These are phyloP conservation scores for Montipora sp. DNA, from an alignment of 64 coral and sea anemone species.

Conservation along the genomic window DNA sequence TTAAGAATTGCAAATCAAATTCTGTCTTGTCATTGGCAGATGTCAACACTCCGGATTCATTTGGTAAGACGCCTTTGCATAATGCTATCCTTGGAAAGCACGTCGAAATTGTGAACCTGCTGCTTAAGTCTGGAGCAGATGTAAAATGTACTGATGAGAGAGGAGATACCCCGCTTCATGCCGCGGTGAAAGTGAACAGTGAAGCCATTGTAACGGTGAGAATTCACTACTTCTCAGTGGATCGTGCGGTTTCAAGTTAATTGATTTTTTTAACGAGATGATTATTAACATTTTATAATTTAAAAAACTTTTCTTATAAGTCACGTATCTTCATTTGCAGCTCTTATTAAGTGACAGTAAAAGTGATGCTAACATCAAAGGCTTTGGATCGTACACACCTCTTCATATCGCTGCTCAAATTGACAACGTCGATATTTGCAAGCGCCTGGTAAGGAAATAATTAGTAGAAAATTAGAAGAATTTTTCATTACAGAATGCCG, in stretches of 20 bases:
- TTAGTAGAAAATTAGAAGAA: background rate
- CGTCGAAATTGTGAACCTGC: slow-evolving; percentile 58
- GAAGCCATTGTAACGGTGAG: slow-evolving; percentile 81
- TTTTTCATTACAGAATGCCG: too few relatives aligned
- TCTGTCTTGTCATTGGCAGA: slow-evolving; percentile 21
- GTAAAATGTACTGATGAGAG: slow-evolving; percentile 72
- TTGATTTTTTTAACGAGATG: too few relatives aligned
- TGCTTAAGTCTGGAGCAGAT: slow-evolving; percentile 81
- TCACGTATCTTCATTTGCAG: background rate
- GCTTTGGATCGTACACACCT: slow-evolving; percentile 65
- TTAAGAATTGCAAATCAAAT: background rate
- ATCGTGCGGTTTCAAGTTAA: too few relatives aligned
- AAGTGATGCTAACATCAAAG: slow-evolving; percentile 75
- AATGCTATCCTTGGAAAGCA: slow-evolving; percentile 91
- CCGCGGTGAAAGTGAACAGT: slow-evolving; percentile 64
- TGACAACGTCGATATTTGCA: slow-evolving; percentile 76
- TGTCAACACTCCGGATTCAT: slow-evolving; percentile 77
- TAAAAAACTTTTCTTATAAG: background rate
- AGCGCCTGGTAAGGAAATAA: slow-evolving; percentile 64
- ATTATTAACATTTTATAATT: too few relatives aligned
- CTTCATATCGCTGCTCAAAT: slow-evolving; percentile 87
- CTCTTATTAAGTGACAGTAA: slow-evolving; percentile 43
- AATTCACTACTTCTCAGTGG: background rate
- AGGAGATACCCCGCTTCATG: slow-evolving; percentile 83
- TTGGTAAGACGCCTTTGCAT: slow-evolving; percentile 89